Base-by-base conservation (phyloP, 2,797 vertebrate species). In the Aplochiton taeniatus region DNA sequence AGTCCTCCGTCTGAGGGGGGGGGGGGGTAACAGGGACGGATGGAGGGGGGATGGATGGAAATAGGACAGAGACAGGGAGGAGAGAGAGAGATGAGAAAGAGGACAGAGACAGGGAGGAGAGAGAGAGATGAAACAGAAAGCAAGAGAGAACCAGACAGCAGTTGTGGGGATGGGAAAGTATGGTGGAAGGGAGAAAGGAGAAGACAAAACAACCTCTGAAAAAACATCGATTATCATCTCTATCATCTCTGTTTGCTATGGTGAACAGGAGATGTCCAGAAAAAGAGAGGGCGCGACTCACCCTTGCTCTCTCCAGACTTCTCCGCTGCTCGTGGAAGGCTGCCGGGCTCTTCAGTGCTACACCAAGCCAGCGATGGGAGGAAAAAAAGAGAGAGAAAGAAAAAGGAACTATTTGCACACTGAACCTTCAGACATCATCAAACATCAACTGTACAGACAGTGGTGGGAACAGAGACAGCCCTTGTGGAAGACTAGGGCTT, bases 271-370 rank as follows among this genome's bases (percentile, higher is more conserved):
- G 31, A 31, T 6, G 2, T 31, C 31, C 31, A 31, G 31, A n/a
- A n/a, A 58, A 5, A 46, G 43, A 47, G 58, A 20, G 58, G 42
- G 18, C 0, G 18, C 18, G 16, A 68, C 96, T 95, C 92, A 98
- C 97, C 92, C 96, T 92, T 60, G 97, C 97, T 84, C 97, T 93
- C 82, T 98, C 97, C 88, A 98, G 92, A 88, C 95, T 98, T 90
- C 91, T 94, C 87, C 97, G 94, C 89, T 98, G 97, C 83, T 98
- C 97, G 77, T 98, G 96, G 92, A 98, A 98, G 63, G 97, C 96
- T 90, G 96, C 97, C 20, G 97, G 95, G 88, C 96, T 98, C 92
- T 98, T 98, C 92, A 98, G 89, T 86, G 96, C 96, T 98, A 91
- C 60, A 58, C 4, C 51, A 45, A 72, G 61, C 80, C 41, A 65